Evolutionary conservation across 2,888 invertebrate genomes (phyloP).

Genomic region (Lissocephala sabroskyi): DNA sequence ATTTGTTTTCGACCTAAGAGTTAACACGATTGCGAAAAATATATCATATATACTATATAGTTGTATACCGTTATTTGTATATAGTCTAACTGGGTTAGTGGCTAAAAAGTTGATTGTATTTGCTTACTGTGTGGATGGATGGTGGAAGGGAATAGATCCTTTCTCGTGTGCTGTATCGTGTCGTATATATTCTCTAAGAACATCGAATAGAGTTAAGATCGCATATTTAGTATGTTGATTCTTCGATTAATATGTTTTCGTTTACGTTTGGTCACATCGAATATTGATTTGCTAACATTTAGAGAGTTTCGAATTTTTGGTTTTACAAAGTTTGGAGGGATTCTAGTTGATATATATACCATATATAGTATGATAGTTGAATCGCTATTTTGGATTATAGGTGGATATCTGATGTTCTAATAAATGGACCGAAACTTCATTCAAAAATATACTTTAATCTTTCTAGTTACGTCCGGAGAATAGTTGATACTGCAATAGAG

Average conservation of each 20-base stretch:
- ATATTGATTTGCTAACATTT: constrained; percentile 31
- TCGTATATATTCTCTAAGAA: too few relatives aligned
- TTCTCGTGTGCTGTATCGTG: too few relatives aligned
- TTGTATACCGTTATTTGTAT: too few relatives aligned
- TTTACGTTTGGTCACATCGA: not conserved
- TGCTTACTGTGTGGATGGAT: too few relatives aligned
- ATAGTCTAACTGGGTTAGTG: too few relatives aligned
- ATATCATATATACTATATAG: too few relatives aligned
- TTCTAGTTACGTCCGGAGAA: constrained; percentile 78
- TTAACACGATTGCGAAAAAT: too few relatives aligned
- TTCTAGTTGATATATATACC: constrained; percentile 13
- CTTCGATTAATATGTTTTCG: constrained; percentile 2
- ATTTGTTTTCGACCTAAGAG: too few relatives aligned
- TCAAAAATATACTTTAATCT: constrained; percentile 42
- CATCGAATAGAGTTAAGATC: too few relatives aligned
- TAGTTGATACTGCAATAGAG: constrained; percentile 79
- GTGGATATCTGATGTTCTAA: constrained; percentile 34
- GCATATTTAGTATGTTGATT: too few relatives aligned
- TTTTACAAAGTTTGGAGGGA: constrained; percentile 32
- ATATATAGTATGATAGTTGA: constrained; percentile 16
- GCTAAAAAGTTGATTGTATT: too few relatives aligned
- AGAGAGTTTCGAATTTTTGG: constrained; percentile 26
- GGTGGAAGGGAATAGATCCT: too few relatives aligned
- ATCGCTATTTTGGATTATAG: constrained; percentile 46
- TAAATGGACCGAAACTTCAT: constrained; percentile 59